Evolutionary conservation across 2,113 vertebrate genomes (phyloP).

Genomic region (Labrus mixtus): DNA sequence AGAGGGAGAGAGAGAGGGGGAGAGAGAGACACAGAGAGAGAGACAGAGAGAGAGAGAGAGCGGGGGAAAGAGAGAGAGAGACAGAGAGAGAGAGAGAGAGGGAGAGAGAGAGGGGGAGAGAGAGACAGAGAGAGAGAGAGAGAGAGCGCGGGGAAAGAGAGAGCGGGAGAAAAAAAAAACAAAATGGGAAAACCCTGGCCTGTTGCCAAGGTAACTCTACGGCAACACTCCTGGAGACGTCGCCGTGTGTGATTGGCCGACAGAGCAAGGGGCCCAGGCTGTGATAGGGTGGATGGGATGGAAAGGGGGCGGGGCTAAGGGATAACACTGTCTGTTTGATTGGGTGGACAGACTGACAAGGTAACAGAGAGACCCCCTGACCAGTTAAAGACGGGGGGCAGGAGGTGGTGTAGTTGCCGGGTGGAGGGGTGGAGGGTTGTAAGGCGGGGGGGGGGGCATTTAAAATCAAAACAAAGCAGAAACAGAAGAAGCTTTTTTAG

Average conservation of each 20-base stretch:
- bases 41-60: too few relatives aligned
- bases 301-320: slow-evolving; percentile 46
- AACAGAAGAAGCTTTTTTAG: not conserved
- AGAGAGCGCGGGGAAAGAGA: slow-evolving; percentile 53
- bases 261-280: slow-evolving; percentile 20
- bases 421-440: not conserved
- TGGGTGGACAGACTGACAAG: slow-evolving; percentile 38
- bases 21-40: not conserved
- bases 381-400: slow-evolving; percentile 12
- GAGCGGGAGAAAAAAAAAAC: slow-evolving; percentile 31
- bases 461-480: not conserved
- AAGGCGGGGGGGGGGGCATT: too few relatives aligned
- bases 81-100: slow-evolving; percentile 14
- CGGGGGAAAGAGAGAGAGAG: not conserved
- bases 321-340: slow-evolving; percentile 51
- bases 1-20: slow-evolving; percentile 16
- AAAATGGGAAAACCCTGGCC: slow-evolving; percentile 75
- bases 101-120: slow-evolving; percentile 3
- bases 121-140: not conserved
- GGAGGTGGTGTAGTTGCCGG: not conserved
- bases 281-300: slow-evolving; percentile 69
- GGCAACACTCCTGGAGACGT: slow-evolving; percentile 62
- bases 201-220: slow-evolving; percentile 86
- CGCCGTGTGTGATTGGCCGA: slow-evolving; percentile 71
- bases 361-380: slow-evolving; percentile 47